Base-by-base conservation (phyloP, 2,113 vertebrate species). In the Micronycteris hirsuta region DNA sequence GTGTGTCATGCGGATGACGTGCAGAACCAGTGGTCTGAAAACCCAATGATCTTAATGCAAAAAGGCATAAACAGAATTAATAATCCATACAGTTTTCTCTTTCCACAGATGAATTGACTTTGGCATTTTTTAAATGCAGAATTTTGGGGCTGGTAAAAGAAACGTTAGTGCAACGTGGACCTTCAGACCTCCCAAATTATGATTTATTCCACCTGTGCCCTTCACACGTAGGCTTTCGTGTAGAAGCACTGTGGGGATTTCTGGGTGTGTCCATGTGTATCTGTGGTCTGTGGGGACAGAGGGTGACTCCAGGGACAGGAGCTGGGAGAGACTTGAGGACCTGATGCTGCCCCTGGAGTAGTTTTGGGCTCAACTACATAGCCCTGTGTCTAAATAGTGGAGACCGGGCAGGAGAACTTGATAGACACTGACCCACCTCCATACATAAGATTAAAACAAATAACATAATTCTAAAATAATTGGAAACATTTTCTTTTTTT, bases 61-160 rank as follows among this genome's bases (percentile, higher is more conserved):
- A 97, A 96, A 96, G 68, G 86, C 86, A 85, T 94, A 94, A 73
- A 87, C 86, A 95, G 91, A 96, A 94, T 96, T 95, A 98, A 93
- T 88, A 89, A 89, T 47, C 86, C 83, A 68, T 96, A 95, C 80
- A 87, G 93, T 96, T 95, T 96, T 93, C 83, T 93, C 54, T 91
- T 87, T 71, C 43, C 74, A 74, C 65, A 83, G 43, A 84, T 24
- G 78, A n/a, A 96, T 43, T 73, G 73, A 86, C 63, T 38, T 89
- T 54, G 71, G 67, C 43, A 71, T 67, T 80, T 94, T 88, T 89
- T 84, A 31, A 93, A 95, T 89, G 95, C 81, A 80, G 82, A 86
- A 63, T 84, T 92, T 78, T 7, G 41, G 77, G 38, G 38, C 68
- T 67, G 93, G 17, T 81, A 61, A 96, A 86, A 92, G 41, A 92